Evolutionary conservation across 2,797 vertebrate species (phyloP).

Genomic region (Liparis tanakae): DNA sequence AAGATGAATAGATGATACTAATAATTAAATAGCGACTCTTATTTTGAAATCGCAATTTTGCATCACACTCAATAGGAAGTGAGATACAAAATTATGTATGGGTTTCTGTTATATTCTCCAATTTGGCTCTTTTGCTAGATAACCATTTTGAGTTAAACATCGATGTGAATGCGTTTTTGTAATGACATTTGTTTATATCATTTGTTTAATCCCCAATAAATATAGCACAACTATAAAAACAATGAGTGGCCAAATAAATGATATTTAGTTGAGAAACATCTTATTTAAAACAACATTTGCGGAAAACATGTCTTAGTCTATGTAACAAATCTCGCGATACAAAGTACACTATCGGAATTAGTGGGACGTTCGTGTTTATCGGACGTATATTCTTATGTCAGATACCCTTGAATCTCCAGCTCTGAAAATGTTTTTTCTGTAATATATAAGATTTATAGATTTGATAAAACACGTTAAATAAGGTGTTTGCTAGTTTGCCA

Average conservation of each 20-base stretch:
- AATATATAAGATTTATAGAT: neutral
- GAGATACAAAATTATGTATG: neutral
- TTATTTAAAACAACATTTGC: neutral
- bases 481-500: neutral
- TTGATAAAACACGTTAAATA: neutral
- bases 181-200: neutral
- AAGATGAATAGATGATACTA: fast-evolving
- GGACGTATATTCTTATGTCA: fast-evolving
- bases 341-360: fast-evolving
- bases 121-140: fast-evolving
- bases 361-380: fast-evolving
- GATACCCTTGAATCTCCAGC: fast-evolving
- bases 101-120: neutral
- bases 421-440: neutral
- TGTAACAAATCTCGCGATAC: slow-evolving; percentile 33
- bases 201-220: neutral
- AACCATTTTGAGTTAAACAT: neutral
- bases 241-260: neutral
- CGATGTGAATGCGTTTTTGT: neutral
- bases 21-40: neutral
- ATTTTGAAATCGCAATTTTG: slow-evolving; percentile 40
- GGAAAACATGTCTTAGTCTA: neutral
- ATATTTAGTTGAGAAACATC: neutral
- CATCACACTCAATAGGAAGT: slow-evolving; percentile 17
- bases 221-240: neutral